Conservation (phyloP, 2,888 invertebrate species). For the Gymnosoma rotundatum region DNA sequence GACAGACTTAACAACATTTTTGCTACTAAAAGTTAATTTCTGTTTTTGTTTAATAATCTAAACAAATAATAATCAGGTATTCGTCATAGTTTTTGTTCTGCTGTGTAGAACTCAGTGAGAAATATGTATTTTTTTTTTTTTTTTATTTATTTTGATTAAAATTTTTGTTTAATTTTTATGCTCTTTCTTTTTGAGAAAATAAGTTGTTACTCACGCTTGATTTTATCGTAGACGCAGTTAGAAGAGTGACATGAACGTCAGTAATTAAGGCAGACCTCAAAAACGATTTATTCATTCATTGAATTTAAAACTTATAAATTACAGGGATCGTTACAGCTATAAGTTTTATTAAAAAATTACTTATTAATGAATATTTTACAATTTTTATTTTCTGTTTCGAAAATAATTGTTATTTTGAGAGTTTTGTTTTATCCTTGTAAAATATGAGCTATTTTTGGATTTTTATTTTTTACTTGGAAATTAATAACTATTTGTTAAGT, state of each 20-base stretch:
- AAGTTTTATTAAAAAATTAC: too few species aligned
- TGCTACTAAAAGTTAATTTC: constrained; percentile 25
- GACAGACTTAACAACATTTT: constrained; percentile 17
- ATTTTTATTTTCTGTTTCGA: too few species aligned
- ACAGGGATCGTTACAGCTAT: too few species aligned
- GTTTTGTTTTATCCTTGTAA: too few species aligned
- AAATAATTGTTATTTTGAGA: too few species aligned
- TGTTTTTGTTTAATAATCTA: constrained; percentile 21
- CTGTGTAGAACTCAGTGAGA: constrained; percentile 33
- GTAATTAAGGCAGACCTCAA: background rate
- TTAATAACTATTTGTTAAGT: too few species aligned
- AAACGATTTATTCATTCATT: background rate
- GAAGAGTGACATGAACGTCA: background rate
- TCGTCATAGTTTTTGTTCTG: background rate
- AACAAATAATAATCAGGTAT: constrained; percentile 15
- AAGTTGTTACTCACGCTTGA: background rate
- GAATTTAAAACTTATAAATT: background rate
- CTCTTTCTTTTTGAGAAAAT: background rate
- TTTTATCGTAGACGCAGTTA: background rate
- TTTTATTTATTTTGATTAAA: too few species aligned
- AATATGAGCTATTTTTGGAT: too few species aligned
- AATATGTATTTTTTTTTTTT: constrained; percentile 2
- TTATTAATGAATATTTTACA: too few species aligned
- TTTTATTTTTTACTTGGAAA: too few species aligned
- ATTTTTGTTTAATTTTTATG: background rate